These are phyloP conservation scores for Pteropus alecto DNA, from an alignment of 2,113 vertebrate species.

Conservation along the genomic window DNA sequence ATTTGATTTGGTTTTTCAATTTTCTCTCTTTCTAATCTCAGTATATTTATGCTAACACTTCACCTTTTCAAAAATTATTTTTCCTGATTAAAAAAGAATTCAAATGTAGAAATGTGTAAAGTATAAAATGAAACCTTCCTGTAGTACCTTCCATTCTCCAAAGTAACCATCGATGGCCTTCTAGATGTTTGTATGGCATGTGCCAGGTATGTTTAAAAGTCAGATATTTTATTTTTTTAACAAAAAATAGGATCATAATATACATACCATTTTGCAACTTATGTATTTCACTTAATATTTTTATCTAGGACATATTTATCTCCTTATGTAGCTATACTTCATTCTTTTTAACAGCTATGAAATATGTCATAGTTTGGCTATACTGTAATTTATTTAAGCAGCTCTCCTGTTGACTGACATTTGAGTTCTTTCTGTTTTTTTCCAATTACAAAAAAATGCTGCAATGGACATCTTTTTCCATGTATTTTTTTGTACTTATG, in stretches of 20 bases:
- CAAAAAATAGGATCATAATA: not conserved
- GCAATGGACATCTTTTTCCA: not conserved
- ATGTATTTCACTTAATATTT: not conserved
- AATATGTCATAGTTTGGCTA: not conserved
- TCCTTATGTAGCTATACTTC: not conserved
- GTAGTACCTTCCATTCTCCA: not conserved
- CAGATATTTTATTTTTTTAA: not conserved
- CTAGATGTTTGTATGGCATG: not conserved
- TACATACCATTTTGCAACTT: not conserved
- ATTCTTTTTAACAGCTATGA: conserved; percentile 1
- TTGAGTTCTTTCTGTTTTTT: not conserved
- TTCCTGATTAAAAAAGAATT: conserved; percentile 20
- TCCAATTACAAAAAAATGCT: not conserved
- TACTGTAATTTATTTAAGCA: conserved; percentile 22
- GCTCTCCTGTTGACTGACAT: not conserved
- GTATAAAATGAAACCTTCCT: not conserved
- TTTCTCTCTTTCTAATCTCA: not conserved
- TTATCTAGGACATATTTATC: not conserved
- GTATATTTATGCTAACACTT: not conserved
- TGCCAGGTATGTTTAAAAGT: not conserved
- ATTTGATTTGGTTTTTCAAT: not conserved
- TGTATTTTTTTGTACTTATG: not conserved
- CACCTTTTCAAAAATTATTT: conserved; percentile 18
- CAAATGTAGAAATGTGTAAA: not conserved
- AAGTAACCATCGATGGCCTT: not conserved